Conservation (phyloP, 2,888 invertebrate genomes). For the Nemurella pictetii region DNA sequence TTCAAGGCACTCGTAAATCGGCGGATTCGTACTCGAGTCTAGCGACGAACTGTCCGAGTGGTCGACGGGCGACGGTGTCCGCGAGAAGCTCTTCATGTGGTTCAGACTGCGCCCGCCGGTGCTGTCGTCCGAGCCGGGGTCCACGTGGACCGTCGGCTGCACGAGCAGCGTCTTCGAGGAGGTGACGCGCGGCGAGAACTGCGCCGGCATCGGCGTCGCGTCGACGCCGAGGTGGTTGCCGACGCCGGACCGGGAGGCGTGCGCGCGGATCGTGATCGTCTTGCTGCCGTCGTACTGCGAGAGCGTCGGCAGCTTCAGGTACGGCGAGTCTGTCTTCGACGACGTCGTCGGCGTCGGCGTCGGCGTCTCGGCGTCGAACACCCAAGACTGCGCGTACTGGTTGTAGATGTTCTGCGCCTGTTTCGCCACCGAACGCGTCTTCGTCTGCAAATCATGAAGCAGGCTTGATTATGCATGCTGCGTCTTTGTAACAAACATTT, state of each 20-base stretch:
- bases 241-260: too few species aligned
- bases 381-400: slow-evolving; percentile 58
- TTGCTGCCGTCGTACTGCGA: slow-evolving; percentile 33
- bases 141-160: slow-evolving; percentile 54
- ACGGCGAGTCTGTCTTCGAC: slow-evolving; percentile 46
- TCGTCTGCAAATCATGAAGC: slow-evolving; percentile 39
- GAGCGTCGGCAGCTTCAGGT: slow-evolving; percentile 39
- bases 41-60: slow-evolving; percentile 51
- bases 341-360: slow-evolving; percentile 49
- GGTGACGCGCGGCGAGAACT: slow-evolving; percentile 26
- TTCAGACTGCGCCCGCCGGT: slow-evolving; percentile 54
- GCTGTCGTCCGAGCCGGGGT: slow-evolving; percentile 54
- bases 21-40: slow-evolving; percentile 50
- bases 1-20: slow-evolving; percentile 55
- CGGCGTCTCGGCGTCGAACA: slow-evolving; percentile 52
- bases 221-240: slow-evolving; percentile 40
- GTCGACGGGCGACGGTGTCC: slow-evolving; percentile 55
- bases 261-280: slow-evolving; percentile 28
- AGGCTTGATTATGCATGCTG: too few species aligned
- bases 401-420: slow-evolving; percentile 49
- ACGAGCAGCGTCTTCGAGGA: slow-evolving; percentile 47
- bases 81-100: slow-evolving; percentile 58
- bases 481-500: too few species aligned
- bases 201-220: slow-evolving; percentile 37
- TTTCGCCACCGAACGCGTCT: slow-evolving; percentile 37